Conservation (phyloP, 2,888 invertebrate species). For the Chrysolina oricalcia region DNA sequence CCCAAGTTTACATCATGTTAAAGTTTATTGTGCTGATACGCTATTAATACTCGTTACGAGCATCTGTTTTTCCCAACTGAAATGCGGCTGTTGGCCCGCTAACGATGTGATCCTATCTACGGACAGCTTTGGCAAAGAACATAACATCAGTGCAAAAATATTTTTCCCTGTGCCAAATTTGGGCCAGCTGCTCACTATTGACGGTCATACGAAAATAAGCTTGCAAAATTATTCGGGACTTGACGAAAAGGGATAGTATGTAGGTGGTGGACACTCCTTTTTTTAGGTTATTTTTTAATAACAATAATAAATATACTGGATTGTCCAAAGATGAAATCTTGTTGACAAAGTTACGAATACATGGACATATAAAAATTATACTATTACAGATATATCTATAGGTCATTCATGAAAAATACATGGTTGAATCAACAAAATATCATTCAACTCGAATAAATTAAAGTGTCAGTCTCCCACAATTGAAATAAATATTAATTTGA, state of each 20-base stretch:
- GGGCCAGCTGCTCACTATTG: not conserved
- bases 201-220: not conserved
- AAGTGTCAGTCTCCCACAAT: too few relatives aligned
- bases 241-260: not conserved
- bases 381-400: too few relatives aligned
- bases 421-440: too few relatives aligned
- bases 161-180: conserved; percentile 19
- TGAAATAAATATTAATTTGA: too few relatives aligned
- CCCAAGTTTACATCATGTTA: conserved; percentile 39
- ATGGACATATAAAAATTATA: too few relatives aligned
- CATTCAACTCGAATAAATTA: too few relatives aligned
- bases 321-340: too few relatives aligned
- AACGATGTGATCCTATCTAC: conserved; percentile 48
- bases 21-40: conserved; percentile 37
- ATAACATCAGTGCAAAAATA: conserved; percentile 36
- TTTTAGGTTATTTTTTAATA: too few relatives aligned
- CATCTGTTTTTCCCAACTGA: conserved; percentile 49
- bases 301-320: too few relatives aligned
- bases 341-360: too few relatives aligned
- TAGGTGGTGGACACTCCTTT: too few relatives aligned
- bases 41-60: conserved; percentile 49
- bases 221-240: not conserved
- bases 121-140: conserved; percentile 48
- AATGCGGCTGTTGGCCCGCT: conserved; percentile 55
- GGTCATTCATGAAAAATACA: too few relatives aligned